Conservation (phyloP, 2,113 vertebrate genomes). For the Plecotus auritus region DNA sequence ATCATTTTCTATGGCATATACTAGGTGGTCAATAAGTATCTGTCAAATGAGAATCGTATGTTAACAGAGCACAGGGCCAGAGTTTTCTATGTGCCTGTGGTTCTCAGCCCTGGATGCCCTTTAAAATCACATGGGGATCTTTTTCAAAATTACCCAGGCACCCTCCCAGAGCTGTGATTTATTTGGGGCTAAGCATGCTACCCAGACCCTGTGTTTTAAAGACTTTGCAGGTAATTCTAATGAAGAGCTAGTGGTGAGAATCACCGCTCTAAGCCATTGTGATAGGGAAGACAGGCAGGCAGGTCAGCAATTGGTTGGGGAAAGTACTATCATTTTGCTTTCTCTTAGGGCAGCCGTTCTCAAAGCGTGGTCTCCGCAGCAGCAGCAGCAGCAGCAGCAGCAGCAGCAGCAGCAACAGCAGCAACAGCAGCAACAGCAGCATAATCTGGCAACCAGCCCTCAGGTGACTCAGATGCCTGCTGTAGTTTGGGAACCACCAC, state of each 20-base stretch:
- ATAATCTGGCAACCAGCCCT: neutral
- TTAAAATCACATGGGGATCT: neutral
- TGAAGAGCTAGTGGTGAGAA: neutral
- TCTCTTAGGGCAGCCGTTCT: neutral
- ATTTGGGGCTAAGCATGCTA: neutral
- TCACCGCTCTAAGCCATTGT: neutral
- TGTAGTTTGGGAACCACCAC: neutral
- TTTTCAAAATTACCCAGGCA: neutral
- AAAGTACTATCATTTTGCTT: neutral
- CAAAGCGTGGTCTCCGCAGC: neutral
- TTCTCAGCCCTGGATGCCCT: neutral
- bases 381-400: neutral
- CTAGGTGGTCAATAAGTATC: constrained; percentile 32
- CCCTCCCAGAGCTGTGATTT: neutral
- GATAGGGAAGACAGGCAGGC: neutral
- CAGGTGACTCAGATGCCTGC: neutral
- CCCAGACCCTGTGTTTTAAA: neutral
- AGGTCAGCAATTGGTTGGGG: neutral
- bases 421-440: too few species aligned
- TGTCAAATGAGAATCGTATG: constrained; percentile 44
- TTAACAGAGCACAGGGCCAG: neutral
- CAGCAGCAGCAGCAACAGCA: neutral
- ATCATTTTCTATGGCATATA: constrained; percentile 49
- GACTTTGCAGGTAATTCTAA: neutral
- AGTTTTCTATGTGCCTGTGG: neutral